Percentiles rank a stretch among this genome's conserved stretches.
phyloP scores from a whole-genome alignment of 92 coral and sea anemone genomes.

The Parazoanthus darwini region DNA sequence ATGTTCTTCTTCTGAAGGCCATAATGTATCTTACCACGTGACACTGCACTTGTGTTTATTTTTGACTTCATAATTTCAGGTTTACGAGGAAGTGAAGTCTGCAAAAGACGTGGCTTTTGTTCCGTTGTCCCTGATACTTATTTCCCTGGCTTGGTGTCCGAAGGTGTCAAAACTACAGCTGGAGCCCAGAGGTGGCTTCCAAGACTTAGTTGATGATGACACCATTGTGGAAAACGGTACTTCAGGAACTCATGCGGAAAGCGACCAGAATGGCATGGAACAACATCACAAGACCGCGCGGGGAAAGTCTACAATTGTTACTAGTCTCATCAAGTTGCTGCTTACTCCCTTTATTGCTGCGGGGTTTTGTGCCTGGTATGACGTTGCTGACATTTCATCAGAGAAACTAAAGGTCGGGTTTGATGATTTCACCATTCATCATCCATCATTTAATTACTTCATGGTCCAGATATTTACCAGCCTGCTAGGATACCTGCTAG shows the following conservation, averaged over 20 bases:
- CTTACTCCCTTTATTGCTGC: conserved; percentile 54
- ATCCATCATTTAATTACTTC: conserved; percentile 31
- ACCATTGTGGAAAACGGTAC: neutral
- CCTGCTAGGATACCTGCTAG: conserved; percentile 50
- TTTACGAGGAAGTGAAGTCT: neutral
- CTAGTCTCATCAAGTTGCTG: conserved; percentile 46
- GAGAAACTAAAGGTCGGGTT: conserved; percentile 26
- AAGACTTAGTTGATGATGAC: neutral
- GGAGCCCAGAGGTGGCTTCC: conserved; percentile 40
- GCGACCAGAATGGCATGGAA: neutral
- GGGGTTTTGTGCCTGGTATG: conserved; percentile 38
- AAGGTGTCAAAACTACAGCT: conserved; percentile 57
- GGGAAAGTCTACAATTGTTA: conserved; percentile 45
- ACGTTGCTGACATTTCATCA: conserved; percentile 10
- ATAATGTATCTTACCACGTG: too few species aligned
- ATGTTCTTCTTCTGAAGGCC: too few species aligned
- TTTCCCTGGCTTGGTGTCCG: conserved; percentile 92
- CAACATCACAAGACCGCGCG: conserved; percentile 29
- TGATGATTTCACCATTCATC: conserved; percentile 20
- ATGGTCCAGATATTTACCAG: conserved; percentile 54
- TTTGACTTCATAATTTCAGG: neutral
- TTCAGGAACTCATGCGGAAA: neutral
- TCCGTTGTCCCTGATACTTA: conserved; percentile 62
- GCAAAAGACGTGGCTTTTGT: conserved; percentile 27
- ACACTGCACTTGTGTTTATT: too few species aligned